These are phyloP conservation scores for Sycobia sp. DNA, from an alignment of 1,140 invertebrate genomes.

Conservation along the genomic window DNA sequence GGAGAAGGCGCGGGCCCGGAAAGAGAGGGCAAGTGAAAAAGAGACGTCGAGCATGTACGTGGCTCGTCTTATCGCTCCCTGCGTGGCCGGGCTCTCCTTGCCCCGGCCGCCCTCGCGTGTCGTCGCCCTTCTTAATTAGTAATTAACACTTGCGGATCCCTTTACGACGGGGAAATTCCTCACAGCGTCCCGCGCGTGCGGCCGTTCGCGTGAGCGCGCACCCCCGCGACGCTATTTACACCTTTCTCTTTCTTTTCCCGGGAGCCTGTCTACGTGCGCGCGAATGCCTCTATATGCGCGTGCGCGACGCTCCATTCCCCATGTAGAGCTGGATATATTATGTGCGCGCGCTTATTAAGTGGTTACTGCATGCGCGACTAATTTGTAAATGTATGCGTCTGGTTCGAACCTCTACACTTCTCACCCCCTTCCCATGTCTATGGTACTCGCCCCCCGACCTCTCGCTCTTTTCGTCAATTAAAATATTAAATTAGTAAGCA, in stretches of 20 bases:
- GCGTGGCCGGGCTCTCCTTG: neutral
- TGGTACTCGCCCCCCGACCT: too few relatives aligned
- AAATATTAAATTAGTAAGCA: slow-evolving; percentile 29
- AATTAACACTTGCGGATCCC: slow-evolving; percentile 63
- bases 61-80: slow-evolving; percentile 13
- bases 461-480: slow-evolving; percentile 27
- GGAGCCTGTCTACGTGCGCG: too few relatives aligned
- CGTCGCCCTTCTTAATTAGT: slow-evolving; percentile 60
- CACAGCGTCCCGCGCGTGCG: too few relatives aligned
- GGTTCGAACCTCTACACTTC: too few relatives aligned
- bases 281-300: too few relatives aligned
- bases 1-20: slow-evolving; percentile 49
- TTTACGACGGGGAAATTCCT: too few relatives aligned
- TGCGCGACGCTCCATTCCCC: neutral
- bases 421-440: too few relatives aligned
- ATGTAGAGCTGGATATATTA: neutral
- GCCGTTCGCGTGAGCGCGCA: too few relatives aligned
- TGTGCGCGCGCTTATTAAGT: slow-evolving; percentile 10
- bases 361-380: neutral
- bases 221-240: too few relatives aligned
- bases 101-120: slow-evolving; percentile 42
- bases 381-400: too few relatives aligned
- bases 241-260: too few relatives aligned
- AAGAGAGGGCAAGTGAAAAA: slow-evolving; percentile 59
- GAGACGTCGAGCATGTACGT: slow-evolving; percentile 45